Evolutionary conservation across 2,113 vertebrate genomes (phyloP), one percentile per base, ranked within the genome.

Genomic region (Redunca redunca): DNA sequence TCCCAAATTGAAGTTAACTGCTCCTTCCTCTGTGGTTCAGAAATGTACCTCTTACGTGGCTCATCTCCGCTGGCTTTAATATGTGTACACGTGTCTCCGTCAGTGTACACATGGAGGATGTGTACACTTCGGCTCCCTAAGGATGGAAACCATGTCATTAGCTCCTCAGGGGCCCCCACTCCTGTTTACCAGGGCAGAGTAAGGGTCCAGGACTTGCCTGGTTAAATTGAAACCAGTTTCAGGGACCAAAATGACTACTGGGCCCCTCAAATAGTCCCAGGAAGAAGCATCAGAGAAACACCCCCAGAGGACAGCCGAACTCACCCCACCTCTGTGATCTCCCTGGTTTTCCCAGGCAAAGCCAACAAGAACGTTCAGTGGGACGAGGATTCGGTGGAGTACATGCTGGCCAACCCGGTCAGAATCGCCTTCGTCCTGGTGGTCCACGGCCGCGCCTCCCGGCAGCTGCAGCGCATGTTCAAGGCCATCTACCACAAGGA

Each of bases 401-500:
- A 98, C 86, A 97, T 99, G 98, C 99, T 99, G 4, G 97, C 99
- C 19, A 99, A 99, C 97, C 99, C 99, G 0, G 99, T 99, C 93
- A 98, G 99, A 96, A 99, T 99, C 88, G 99, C 99, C n/a, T 99
- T 99, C 95, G 99, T 99, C 95, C 98, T 99, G 99, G 99, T 99
- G 98, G 99, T 99, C 88, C 99, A 99, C 43, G 99, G 99, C 92
- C 99, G 99, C 46, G 99, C 99, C 58, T 99, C 99, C 4, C 99
- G 99, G 92, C 99, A 99, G 98, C 99, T 99, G 84, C 99, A 99
- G 33, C 99, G 99, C 98, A 99, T 99, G 99, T 99, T 99, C 98
- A 99, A 99, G 99, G 99, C 99, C 98, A 99, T 99, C 98, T 99
- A 99, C 99, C 99, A 99, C 99, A 98, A 98, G 33, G 99, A 99